Conservation (phyloP, 2,113 vertebrate genomes). For the Paradisaea rubra region DNA sequence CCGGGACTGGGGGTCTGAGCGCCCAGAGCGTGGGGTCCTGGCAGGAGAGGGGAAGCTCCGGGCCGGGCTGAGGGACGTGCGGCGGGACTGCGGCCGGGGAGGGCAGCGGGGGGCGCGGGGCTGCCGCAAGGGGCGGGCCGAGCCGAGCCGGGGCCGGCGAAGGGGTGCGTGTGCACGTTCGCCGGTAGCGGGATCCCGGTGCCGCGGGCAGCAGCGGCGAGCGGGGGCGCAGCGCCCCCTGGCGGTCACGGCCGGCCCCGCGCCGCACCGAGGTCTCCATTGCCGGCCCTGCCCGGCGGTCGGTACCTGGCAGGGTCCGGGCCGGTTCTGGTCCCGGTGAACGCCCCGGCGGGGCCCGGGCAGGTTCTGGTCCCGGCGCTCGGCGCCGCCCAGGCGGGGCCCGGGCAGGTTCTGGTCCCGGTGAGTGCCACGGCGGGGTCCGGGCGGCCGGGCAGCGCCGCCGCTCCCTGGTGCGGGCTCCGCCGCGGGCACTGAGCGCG, state of each 20-base stretch:
- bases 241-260: background rate
- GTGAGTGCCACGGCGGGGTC: background rate
- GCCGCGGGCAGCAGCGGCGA: background rate
- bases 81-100: background rate
- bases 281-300: background rate
- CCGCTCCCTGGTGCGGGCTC: background rate
- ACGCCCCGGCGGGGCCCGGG: too few species aligned
- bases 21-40: background rate
- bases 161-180: background rate
- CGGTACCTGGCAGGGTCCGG: background rate
- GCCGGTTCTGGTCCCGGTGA: background rate
- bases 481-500: background rate
- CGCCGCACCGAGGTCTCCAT: background rate
- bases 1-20: too few species aligned
- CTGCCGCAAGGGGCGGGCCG: background rate
- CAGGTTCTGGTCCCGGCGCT: background rate
- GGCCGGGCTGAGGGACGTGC: background rate
- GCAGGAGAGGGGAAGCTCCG: background rate
- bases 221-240: background rate
- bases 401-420: background rate
- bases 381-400: background rate
- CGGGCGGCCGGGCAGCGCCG: background rate
- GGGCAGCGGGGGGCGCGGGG: background rate
- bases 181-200: background rate
- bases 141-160: background rate